Evolutionary conservation across 2,888 invertebrate genomes (phyloP).

Genomic region (Argyresthia goedartella): DNA sequence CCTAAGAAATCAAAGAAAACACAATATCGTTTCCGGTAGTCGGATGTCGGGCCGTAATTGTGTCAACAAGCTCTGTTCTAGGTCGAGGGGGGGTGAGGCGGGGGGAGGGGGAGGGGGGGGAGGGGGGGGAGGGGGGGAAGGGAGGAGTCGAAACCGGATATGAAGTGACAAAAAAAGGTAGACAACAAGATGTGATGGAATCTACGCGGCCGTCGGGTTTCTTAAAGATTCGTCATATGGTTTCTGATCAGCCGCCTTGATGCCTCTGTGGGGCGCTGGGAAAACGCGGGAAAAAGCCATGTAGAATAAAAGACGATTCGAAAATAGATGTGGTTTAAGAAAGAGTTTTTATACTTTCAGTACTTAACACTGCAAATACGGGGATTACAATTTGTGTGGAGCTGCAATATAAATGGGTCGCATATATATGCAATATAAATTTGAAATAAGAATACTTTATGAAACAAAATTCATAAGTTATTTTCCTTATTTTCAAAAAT

Average conservation of each 20-base stretch:
- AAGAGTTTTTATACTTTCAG: too few relatives aligned
- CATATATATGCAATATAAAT: too few relatives aligned
- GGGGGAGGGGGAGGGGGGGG: conserved; percentile 25
- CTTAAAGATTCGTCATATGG: neutral
- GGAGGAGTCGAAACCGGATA: conserved; percentile 33
- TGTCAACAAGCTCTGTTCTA: conserved; percentile 24
- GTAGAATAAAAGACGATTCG: too few relatives aligned
- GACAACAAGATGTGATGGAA: conserved; percentile 18
- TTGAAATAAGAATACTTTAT: too few relatives aligned
- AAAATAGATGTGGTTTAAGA: too few relatives aligned
- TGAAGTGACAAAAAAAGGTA: conserved; percentile 35
- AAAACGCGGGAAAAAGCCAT: too few relatives aligned
- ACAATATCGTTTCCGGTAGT: conserved; percentile 7
- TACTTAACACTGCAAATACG: too few relatives aligned
- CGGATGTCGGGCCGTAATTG: conserved; percentile 34
- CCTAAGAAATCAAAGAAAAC: conserved; percentile 9
- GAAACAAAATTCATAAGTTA: too few relatives aligned
- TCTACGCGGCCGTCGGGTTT: conserved; percentile 9
- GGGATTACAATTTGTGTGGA: too few relatives aligned
- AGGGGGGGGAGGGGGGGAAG: conserved; percentile 16
- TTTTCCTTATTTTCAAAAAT: too few relatives aligned
- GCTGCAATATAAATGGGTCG: too few relatives aligned
- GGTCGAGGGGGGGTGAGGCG: conserved; percentile 12
- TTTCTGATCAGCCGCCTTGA: neutral
- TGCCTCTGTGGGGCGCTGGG: neutral